Evolutionary conservation across 2,888 invertebrate species (phyloP), one percentile per base, ranked within the genome.

Genomic region (Mythimna lalbum): DNA sequence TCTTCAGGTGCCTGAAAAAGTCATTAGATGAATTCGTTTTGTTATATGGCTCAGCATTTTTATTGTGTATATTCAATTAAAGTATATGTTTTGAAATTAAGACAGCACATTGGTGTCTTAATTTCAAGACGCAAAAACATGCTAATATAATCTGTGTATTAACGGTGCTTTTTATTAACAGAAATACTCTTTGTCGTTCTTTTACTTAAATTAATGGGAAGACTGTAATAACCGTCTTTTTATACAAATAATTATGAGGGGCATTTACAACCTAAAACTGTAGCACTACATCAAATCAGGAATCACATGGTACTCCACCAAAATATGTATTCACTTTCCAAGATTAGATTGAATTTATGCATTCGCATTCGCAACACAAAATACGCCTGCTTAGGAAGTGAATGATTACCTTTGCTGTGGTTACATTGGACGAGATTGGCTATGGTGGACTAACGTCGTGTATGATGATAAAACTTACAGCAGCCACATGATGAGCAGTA

Each of bases 401-500:
- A 50, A 59, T 78, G 72, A 76, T 78, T 78, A 76, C 73, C 73
- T 73, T 69, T 61, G 39, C 23, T 23, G 62, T 43, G 52, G 31
- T 23, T 76, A 61, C 7, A 69, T 60, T 64, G 60, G 47, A 31
- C 50, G 76, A 43, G 50, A 75, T 69, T 61, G 55, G 21, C 60
- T 73, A 74, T 52, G 31, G 27, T 62, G 49, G 62, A 69, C 53
- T 65, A 73, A 73, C 59, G 73, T 74, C 60, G 33, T 50, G 39
- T 62, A 66, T 71, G 56, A 9, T 77, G 59, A 47, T 66, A 61
- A 68, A 47, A 78, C 90, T 89, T 78, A 94, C 94, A 63, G 86
- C 79, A 0, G 92, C 89, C 49, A 82, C 84, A 73, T 91, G 91
- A 62, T 91, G 90, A 1, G 97, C 97, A 4, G 98, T 99, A 73